A percentile compares a stretch with the other conserved stretches of the same genome.
Conservation (phyloP, 2,113 vertebrate genomes). For the Leucosticte australis region DNA sequence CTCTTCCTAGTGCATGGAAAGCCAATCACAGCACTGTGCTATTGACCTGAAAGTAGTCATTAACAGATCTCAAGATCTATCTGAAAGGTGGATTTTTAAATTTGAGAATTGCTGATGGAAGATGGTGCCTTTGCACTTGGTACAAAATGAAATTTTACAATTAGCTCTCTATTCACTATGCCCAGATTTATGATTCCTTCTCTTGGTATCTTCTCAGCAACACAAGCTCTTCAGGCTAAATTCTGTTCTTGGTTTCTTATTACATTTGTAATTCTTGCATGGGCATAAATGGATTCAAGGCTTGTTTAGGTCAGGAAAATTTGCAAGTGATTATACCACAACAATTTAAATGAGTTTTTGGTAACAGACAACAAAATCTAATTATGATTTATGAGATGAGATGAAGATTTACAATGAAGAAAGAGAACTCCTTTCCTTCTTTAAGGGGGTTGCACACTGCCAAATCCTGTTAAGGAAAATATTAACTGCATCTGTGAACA, state of each 20-base stretch:
- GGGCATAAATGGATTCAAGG: background rate
- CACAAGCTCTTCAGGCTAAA: background rate
- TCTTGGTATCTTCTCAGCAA: background rate
- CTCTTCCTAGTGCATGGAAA: background rate
- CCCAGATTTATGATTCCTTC: background rate
- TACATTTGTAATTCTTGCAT: background rate
- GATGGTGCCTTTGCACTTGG: background rate
- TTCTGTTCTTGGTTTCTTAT: background rate
- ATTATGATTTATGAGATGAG: constrained; percentile 1
- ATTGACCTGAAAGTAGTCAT: background rate
- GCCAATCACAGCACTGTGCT: background rate
- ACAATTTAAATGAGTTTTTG: background rate
- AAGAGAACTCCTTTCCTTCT: background rate
- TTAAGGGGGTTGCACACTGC: background rate
- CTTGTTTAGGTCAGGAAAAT: background rate
- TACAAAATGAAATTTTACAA: background rate
- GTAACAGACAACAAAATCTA: background rate
- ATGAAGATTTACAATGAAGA: background rate
- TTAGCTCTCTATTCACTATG: background rate
- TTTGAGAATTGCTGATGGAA: background rate
- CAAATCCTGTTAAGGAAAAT: constrained; percentile 14
- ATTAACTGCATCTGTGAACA: background rate
- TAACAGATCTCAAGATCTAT: background rate
- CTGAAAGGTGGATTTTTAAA: background rate
- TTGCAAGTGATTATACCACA: background rate